phyloP scores from a whole-genome alignment of 2,888 invertebrate genomes.

The Eupithecia centaureata region DNA sequence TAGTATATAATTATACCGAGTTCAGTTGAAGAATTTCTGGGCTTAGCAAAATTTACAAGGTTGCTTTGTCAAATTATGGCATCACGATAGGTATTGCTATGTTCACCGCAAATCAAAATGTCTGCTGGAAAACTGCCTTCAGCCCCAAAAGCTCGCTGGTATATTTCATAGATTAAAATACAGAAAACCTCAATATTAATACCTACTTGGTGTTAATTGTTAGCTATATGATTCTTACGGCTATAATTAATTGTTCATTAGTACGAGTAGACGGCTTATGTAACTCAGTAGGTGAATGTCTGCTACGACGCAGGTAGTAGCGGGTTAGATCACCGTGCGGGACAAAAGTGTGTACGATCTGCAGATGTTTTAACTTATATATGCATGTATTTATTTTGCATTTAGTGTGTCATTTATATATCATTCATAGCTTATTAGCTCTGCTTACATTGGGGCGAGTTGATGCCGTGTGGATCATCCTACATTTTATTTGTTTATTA shows the following conservation, averaged over 20 bases:
- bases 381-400: too few species aligned
- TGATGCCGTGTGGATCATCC: neutral
- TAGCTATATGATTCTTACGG: neutral
- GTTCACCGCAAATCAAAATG: conserved; percentile 53
- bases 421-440: neutral
- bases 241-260: neutral
- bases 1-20: neutral
- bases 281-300: neutral
- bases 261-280: neutral
- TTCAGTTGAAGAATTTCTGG: neutral
- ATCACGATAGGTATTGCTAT: conserved; percentile 39
- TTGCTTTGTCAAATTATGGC: conserved; percentile 31
- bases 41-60: conserved; percentile 10
- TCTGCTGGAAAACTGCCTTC: conserved; percentile 43
- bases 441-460: neutral
- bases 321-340: neutral
- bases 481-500: neutral
- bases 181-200: conserved; percentile 14
- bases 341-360: neutral
- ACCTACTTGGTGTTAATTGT: neutral
- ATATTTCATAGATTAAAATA: conserved; percentile 38
- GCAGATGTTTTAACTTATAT: too few species aligned
- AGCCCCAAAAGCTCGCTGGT: conserved; percentile 38
- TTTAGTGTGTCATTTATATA: neutral
- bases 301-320: too few species aligned